These are phyloP conservation scores for Sinella curviseta DNA, from an alignment of 1,140 invertebrate species.

Conservation along the genomic window DNA sequence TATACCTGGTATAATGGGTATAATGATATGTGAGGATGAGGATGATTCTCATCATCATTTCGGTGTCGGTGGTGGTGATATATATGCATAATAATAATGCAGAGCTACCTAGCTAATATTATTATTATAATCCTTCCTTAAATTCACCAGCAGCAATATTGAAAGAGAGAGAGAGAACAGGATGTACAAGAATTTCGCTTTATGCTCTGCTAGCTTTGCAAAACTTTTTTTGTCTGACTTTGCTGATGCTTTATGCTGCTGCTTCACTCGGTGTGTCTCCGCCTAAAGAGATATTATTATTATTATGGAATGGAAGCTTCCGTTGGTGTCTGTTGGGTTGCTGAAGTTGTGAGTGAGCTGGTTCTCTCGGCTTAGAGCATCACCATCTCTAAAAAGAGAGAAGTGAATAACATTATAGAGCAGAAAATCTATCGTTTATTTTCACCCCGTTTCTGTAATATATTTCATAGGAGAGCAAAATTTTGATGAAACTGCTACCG, in stretches of 20 bases:
- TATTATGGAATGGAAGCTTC: not conserved
- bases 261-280: not conserved
- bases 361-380: not conserved
- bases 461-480: too few species aligned
- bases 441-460: too few species aligned
- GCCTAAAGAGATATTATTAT: not conserved
- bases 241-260: not conserved
- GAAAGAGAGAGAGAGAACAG: not conserved
- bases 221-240: not conserved
- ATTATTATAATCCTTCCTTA: not conserved
- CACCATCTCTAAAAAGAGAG: too few species aligned
- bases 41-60: not conserved
- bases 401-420: too few species aligned
- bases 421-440: too few species aligned
- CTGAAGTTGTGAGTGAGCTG: not conserved
- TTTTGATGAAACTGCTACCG: too few species aligned
- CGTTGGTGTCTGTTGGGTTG: not conserved
- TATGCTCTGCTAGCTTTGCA: slow-evolving; percentile 13
- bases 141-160: not conserved
- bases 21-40: not conserved
- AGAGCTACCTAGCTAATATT: not conserved
- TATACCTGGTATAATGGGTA: not conserved
- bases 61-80: not conserved
- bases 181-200: slow-evolving; percentile 13
- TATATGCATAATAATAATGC: not conserved